Evolutionary conservation across 2,888 invertebrate species (phyloP), one percentile per base, ranked within the genome.

Genomic region (Tinea semifulvella): DNA sequence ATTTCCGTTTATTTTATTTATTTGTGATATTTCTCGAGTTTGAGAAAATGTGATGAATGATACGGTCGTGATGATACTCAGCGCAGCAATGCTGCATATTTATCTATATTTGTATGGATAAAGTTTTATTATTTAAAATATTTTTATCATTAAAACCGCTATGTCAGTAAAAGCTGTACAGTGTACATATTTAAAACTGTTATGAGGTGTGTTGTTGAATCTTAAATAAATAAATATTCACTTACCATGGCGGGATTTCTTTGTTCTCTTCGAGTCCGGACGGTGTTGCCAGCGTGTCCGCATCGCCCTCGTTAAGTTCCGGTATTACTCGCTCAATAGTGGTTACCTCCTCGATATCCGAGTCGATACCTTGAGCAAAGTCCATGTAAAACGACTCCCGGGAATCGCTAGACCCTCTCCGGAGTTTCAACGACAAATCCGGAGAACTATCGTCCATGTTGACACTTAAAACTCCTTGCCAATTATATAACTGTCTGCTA

Each of bases 361-460:
- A 92, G 72, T 93, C 93, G 65, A 93, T 93, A 48, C 93, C 93
- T 80, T 91, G 91, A 58, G 92, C 93, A 65, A 93, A 92, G 75
- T 93, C 92, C 92, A 93, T 92, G 62, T 93, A 93, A 68, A 92
- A 93, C 45, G 92, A 92, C 69, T 93, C 93, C 51, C 92, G 84
- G 25, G 93, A 93, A 72, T 92, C 93, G 65, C 91, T 92, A 26
- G 92, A 92, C 43, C 92, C 92, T 47, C 92, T 87, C 55, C 93
- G 86, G 65, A 93, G 75, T 76, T 92, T 91, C 52, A 93, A 84
- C 79, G 92, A 92, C 73, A 93, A 77, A 75, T 93, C 92, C 50
- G 92, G 92, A 48, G 92, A 92, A 68, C 92, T 92, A 83, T 93
- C 92, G 79, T 82, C 82, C 82, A 82, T 82, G 52, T 64, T 69